phyloP scores from a whole-genome alignment of 2,797 vertebrate species.

The Peromyscus melanophrys region DNA sequence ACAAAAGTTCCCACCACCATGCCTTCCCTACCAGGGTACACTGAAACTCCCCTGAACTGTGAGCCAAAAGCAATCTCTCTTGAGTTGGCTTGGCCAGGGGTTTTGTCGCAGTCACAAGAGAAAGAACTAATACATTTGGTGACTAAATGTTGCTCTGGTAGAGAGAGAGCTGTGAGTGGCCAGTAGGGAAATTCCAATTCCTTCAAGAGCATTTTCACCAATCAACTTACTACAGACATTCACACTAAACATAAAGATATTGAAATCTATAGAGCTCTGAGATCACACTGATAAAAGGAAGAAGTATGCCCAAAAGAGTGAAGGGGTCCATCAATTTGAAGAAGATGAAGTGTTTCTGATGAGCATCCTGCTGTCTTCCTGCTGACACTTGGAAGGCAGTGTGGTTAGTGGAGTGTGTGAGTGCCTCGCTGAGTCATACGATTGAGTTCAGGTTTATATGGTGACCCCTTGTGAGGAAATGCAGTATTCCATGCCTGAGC shows the following conservation, averaged over 20 bases:
- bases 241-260: constrained; percentile 25
- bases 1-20: not conserved
- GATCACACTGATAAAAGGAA: constrained; percentile 36
- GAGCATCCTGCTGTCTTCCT: constrained; percentile 72
- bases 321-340: constrained; percentile 65
- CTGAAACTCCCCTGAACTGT: not conserved
- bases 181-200: constrained; percentile 65
- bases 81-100: not conserved
- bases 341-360: constrained; percentile 79
- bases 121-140: not conserved
- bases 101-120: not conserved
- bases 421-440: constrained; percentile 60
- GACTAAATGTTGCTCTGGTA: constrained; percentile 23
- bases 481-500: not conserved
- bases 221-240: constrained; percentile 7
- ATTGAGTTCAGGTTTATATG: constrained; percentile 71
- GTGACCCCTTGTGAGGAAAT: not conserved
- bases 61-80: not conserved
- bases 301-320: not conserved
- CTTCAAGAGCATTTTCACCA: constrained; percentile 31
- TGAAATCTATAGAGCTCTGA: constrained; percentile 49
- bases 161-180: not conserved
- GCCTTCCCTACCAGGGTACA: not conserved
- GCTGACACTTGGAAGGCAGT: constrained; percentile 71
- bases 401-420: constrained; percentile 62